Evolutionary conservation across 2,888 invertebrate genomes (phyloP), one percentile per base, ranked within the genome.

Genomic region (Xanthia togata): DNA sequence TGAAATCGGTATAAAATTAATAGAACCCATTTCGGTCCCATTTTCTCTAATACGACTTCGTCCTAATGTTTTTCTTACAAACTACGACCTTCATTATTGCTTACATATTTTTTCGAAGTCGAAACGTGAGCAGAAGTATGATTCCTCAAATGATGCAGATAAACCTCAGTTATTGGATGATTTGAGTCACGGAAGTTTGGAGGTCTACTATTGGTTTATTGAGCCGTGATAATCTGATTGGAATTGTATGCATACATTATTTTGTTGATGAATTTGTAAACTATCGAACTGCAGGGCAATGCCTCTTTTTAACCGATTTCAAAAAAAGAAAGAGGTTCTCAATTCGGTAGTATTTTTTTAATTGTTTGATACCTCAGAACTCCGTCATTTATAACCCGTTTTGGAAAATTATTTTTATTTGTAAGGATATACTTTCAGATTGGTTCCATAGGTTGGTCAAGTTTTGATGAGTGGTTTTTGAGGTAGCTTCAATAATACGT

Each of bases 1-100:
- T n/a, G n/a, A n/a, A n/a, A n/a, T n/a, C n/a, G n/a, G n/a, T n/a
- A 82, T 79, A 79, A 83, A 73, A 82, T 83, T 83, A 83, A 81
- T 77, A 81, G 62, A 77, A 72, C 77, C 64, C 63, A 77, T 79
- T 81, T 60, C 62, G 75, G 47, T 62, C 44, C 71, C 62, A 73
- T 85, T 75, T 81, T 78, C 78, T 74, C 35, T 65, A 62, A 76
- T 70, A 80, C 26, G 41, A 72, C 59, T 76, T 70, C 38, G 57
- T 70, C 63, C 63, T 79, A 60, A 79, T 79, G 70, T 74, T 79
- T 74, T 79, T 75, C 44, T 60, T 74, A 73, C 60, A 75, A 44
- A 60, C 47, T 76, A 67, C 26, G 76, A 67, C 72, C 74, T 78
- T 73, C 67, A 72, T 81, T 82, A 82, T 84, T 78, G 60, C 76